Evolutionary conservation across 2,888 invertebrate species (phyloP).

Genomic region (Dolomedes plantarius): DNA sequence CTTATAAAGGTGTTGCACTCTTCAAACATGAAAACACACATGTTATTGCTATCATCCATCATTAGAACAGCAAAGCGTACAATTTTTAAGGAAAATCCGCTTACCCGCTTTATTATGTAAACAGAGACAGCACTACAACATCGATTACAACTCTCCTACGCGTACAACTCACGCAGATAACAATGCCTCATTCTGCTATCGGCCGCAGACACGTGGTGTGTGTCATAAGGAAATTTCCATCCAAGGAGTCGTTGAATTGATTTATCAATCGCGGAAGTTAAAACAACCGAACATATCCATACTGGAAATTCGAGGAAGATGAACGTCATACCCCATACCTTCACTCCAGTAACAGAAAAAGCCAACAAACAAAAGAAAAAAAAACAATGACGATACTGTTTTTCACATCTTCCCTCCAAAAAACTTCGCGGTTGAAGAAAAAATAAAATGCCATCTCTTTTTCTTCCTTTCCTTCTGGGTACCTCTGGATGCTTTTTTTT

Average conservation of each 20-base stretch:
- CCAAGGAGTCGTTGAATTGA: background rate
- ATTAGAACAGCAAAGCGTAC: no score
- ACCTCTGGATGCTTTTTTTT: background rate
- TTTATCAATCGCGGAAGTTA: background rate
- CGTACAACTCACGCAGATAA: no score
- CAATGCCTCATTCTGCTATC: no score
- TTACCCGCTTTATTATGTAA: no score
- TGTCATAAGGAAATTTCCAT: background rate
- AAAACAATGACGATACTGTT: constrained; percentile 63
- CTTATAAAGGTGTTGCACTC: no score
- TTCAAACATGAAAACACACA: no score
- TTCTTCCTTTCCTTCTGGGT: background rate
- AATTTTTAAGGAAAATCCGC: no score
- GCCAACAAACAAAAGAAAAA: no score
- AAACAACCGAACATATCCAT: background rate
- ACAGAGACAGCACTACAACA: no score
- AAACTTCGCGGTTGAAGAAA: background rate
- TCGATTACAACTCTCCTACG: no score
- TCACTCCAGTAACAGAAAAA: background rate
- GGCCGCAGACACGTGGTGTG: no score
- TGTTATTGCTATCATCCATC: no score
- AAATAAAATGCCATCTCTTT: background rate
- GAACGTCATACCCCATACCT: background rate
- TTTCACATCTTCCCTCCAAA: constrained; percentile 17
- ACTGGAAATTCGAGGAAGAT: background rate